Conservation (phyloP, 2,113 vertebrate species). For the Stigmatopora nigra region DNA sequence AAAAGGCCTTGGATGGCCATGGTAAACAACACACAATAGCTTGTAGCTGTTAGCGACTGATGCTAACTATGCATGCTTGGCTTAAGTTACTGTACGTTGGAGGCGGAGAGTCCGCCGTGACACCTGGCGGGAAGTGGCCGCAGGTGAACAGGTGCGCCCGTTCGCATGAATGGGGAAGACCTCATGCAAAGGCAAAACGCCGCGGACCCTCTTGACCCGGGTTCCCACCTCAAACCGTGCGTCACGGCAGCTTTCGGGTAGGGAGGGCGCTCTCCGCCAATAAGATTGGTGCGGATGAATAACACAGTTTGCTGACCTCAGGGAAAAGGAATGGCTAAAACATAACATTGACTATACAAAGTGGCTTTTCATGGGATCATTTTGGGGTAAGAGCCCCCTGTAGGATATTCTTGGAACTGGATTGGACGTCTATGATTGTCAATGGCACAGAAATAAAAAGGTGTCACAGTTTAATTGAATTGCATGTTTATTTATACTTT, state of each 20-base stretch:
- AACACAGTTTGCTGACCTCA: constrained; percentile 35
- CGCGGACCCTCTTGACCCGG: constrained; percentile 16
- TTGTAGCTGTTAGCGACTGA: constrained; percentile 23
- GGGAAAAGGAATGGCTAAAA: constrained; percentile 24
- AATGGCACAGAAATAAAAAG: too few relatives aligned
- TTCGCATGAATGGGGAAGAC: constrained; percentile 8
- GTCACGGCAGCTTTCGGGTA: constrained; percentile 35
- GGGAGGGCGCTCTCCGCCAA: constrained; percentile 9
- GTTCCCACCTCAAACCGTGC: constrained; percentile 28
- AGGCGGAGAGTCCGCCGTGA: constrained; percentile 1
- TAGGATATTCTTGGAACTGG: too few relatives aligned
- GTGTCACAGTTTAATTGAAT: too few relatives aligned
- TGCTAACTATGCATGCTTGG: constrained; percentile 46
- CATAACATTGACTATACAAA: neutral
- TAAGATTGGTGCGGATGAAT: constrained; percentile 36
- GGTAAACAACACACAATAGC: constrained; percentile 37
- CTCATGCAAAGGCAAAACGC: constrained; percentile 29
- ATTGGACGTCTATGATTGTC: too few relatives aligned
- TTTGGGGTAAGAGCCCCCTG: too few relatives aligned
- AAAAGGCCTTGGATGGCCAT: constrained; percentile 4
- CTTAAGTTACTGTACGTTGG: constrained; percentile 23
- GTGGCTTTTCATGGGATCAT: neutral
- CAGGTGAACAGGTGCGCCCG: constrained; percentile 27
- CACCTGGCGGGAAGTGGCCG: neutral
- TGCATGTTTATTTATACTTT: too few relatives aligned